Percentiles rank a stretch among this genome's conserved stretches.
phyloP scores from a whole-genome alignment of 1,140 invertebrate species.

The Portunus trituberculatus region DNA sequence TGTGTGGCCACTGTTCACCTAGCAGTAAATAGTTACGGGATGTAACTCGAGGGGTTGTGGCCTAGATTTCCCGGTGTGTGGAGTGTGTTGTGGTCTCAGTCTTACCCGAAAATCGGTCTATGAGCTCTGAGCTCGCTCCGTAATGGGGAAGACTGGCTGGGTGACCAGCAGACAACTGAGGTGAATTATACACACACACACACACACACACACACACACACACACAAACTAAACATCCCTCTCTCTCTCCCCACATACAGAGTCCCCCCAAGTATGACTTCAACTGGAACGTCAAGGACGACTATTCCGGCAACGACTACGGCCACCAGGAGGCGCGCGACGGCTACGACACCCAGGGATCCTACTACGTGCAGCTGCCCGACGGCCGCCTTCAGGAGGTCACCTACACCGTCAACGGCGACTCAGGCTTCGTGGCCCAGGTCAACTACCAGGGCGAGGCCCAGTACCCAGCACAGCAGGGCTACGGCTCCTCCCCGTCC shows the following conservation, averaged over 20 bases:
- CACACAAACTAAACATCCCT: background rate
- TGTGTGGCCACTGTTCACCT: too few species aligned
- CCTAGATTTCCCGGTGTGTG: too few species aligned
- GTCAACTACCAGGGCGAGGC: background rate
- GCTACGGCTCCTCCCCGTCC: background rate
- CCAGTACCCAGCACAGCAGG: background rate
- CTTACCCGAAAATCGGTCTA: too few species aligned
- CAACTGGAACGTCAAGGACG: background rate
- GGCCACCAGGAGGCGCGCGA: background rate
- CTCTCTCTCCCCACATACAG: background rate
- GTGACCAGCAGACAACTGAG: too few species aligned
- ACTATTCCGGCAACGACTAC: background rate
- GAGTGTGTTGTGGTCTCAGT: too few species aligned
- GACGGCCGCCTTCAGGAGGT: background rate
- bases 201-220: too few species aligned
- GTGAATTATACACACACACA: too few species aligned
- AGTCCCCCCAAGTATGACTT: background rate
- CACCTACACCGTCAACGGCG: background rate
- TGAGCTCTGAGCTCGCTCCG: too few species aligned
- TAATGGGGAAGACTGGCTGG: too few species aligned
- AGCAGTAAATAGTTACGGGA: too few species aligned
- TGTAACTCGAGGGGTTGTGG: too few species aligned
- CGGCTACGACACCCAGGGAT: constrained; percentile 8
- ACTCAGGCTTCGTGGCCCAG: background rate
- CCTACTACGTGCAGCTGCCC: constrained; percentile 15